Base-by-base conservation (phyloP, 2,888 invertebrate genomes). In the Smittia sp. region DNA sequence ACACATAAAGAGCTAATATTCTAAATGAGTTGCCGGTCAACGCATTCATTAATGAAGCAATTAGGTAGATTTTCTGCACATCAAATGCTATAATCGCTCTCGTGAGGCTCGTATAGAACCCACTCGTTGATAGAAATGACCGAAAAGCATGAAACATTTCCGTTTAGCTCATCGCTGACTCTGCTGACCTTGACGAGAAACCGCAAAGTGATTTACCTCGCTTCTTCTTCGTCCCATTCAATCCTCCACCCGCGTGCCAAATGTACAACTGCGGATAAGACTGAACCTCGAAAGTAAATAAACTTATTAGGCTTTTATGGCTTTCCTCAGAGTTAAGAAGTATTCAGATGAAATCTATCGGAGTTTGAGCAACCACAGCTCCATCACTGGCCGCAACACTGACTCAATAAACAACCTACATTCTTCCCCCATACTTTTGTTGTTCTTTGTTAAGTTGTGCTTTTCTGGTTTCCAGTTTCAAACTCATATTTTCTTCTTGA, bases 151-250 rank as follows among this genome's bases (percentile, higher is more conserved):
- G 58, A 58, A 22, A 58, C 18, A 22, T 22, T 58, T 58, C 18
- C 58, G 58, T 7, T 58, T 13, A 11, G 22, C 22, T 58, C 22
- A 58, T 22, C n/a, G 3, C 6, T 13, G 22, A 58, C 58, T 18
- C 18, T 27, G 32, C 27, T 24, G 69, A 32, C 54, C 54, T 70
- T 54, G 69, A 70, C 54, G 15, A 38, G 4, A 39, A 1, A n/a
- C n/a, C n/a, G 39, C 13, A 39, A 39, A 39, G 13, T 39, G 13
- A 2, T 32, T 32, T 32, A 32, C 3, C 32, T 3, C 32, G 32
- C 9, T 32, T 32, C 32, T 32, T 32, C n/a, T 32, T 32, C 32
- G 4, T 32, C 9, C 32, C 32, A 32, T 32, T 32, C 4, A 32
- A 32, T 32, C 32, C 32, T 3, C 32, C 32, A 9, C 32, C 32